Evolutionary conservation across 2,797 vertebrate species (phyloP).

Genomic region (Valencia hispanica): DNA sequence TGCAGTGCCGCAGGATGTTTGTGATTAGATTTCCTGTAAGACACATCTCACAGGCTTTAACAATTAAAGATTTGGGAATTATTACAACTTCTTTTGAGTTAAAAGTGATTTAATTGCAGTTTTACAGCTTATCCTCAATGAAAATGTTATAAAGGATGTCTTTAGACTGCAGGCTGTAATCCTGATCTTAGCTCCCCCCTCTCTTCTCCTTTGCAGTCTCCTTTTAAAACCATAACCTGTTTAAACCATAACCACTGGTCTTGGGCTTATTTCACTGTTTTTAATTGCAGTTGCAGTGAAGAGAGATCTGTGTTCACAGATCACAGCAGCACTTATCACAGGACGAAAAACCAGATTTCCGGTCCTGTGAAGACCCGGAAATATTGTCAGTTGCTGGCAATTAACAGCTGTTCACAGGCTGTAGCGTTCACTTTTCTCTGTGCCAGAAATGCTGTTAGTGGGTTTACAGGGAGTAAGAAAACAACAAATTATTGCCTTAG

Average conservation of each 20-base stretch:
- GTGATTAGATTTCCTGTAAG: not conserved
- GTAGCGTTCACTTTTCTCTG: not conserved
- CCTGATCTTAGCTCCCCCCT: not conserved
- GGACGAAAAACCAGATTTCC: too few relatives aligned
- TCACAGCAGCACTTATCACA: not conserved
- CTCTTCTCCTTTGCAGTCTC: not conserved
- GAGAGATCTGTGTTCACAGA: not conserved
- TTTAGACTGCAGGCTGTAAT: not conserved
- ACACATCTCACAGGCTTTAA: not conserved
- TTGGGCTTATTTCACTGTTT: not conserved
- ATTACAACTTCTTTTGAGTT: not conserved
- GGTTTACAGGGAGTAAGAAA: too few relatives aligned
- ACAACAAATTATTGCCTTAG: too few relatives aligned
- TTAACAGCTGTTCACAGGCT: too few relatives aligned
- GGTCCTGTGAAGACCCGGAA: not conserved
- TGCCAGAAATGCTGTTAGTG: not conserved
- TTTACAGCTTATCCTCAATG: not conserved
- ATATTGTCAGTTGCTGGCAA: not conserved
- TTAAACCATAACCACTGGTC: not conserved
- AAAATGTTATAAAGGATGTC: not conserved
- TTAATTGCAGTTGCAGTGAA: not conserved
- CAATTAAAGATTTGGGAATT: not conserved
- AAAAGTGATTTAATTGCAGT: not conserved
- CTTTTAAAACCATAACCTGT: not conserved
- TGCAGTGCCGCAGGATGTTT: not conserved